Conservation (phyloP, 2,797 vertebrate species). For the Anguilla marmorata region DNA sequence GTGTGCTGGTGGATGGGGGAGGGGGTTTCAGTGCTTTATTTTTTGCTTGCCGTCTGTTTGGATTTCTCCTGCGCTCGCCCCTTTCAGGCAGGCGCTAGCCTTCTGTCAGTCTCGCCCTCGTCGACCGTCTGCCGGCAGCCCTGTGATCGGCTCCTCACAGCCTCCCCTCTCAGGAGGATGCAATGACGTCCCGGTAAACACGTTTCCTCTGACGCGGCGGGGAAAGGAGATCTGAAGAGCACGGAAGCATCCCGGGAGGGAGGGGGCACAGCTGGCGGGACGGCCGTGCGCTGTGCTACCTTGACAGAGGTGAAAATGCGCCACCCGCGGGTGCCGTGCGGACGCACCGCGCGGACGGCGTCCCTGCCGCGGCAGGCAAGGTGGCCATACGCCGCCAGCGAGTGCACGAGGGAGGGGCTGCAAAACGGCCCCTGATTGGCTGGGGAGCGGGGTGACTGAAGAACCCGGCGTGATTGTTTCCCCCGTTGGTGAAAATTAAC, state of each 20-base stretch:
- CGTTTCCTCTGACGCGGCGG: neutral
- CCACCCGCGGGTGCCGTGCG: neutral
- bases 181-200: neutral
- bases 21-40: neutral
- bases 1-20: neutral
- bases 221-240: conserved; percentile 13
- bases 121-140: neutral
- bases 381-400: too few relatives aligned
- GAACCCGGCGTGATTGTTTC: neutral
- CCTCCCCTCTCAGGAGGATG: neutral
- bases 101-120: neutral
- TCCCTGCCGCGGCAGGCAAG: neutral
- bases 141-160: neutral
- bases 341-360: neutral
- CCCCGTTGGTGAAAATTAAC: neutral
- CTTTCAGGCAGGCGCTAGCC: neutral
- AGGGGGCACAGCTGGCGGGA: neutral
- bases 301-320: neutral
- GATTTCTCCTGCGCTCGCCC: neutral
- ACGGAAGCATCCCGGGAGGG: too few relatives aligned
- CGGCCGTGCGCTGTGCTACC: neutral
- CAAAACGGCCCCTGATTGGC: neutral
- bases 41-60: neutral
- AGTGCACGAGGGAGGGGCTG: neutral
- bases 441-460: neutral